Evolutionary conservation across 2,888 invertebrate species (phyloP).

Genomic region (Latheticus oryzae): DNA sequence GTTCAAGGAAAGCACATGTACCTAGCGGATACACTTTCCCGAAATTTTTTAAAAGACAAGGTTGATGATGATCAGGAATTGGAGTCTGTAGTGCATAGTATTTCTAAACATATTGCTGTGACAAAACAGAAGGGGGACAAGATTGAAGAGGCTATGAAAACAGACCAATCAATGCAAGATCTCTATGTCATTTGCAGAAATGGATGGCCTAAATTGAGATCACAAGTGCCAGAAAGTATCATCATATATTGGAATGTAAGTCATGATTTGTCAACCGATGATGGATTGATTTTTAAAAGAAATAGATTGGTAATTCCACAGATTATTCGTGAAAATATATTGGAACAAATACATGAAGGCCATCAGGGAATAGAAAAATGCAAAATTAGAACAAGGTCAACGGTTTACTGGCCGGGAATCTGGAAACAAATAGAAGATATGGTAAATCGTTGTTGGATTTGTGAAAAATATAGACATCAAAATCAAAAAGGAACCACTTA

Average conservation of each 20-base stretch:
- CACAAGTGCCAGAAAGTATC: constrained; percentile 36
- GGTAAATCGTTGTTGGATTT: constrained; percentile 12
- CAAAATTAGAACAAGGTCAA: constrained; percentile 14
- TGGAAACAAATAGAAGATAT: constrained; percentile 14
- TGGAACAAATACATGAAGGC: constrained; percentile 30
- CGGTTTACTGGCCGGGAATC: constrained; percentile 37
- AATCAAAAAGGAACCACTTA: constrained; percentile 14
- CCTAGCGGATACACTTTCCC: constrained; percentile 39
- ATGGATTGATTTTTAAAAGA: constrained; percentile 46
- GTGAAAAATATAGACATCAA: constrained; percentile 14
- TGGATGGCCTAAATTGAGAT: constrained; percentile 41
- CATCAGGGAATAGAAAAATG: constrained; percentile 31
- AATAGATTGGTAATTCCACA: constrained; percentile 46
- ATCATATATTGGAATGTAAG: constrained; percentile 48
- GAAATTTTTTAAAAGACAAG: constrained; percentile 23
- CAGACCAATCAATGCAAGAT: constrained; percentile 29
- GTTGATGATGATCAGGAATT: constrained; percentile 35
- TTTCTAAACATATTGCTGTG: constrained; percentile 40
- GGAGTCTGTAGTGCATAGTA: constrained; percentile 31
- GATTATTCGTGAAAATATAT: constrained; percentile 14
- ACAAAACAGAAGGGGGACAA: constrained; percentile 42
- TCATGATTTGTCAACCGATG: constrained; percentile 47
- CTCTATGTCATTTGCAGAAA: constrained; percentile 33
- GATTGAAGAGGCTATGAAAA: constrained; percentile 30
- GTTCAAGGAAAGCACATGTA: constrained; percentile 47